Percentiles rank a stretch among this genome's conserved stretches.
phyloP scores from a whole-genome alignment of 2,797 vertebrate species.

The Setipinna tenuifilis region DNA sequence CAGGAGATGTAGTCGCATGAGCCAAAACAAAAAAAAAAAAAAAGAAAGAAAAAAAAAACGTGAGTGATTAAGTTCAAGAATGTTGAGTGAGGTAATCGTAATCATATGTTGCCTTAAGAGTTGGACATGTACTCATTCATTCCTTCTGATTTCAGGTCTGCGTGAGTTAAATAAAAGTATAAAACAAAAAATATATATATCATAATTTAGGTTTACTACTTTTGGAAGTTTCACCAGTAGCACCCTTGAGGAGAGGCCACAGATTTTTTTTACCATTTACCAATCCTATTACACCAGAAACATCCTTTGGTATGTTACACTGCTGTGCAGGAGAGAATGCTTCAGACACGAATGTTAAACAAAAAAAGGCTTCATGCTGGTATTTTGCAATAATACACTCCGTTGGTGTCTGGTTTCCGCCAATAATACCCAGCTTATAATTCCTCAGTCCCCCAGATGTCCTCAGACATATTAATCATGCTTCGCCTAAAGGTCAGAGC shows the following conservation, averaged over 20 bases:
- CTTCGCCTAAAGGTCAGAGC: conserved; percentile 82
- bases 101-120: conserved; percentile 70
- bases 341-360: conserved; percentile 69
- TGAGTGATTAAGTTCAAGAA: conserved; percentile 10
- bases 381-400: conserved; percentile 74
- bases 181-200: background rate
- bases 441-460: conserved; percentile 89
- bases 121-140: conserved; percentile 58
- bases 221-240: background rate
- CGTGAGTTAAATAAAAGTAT: background rate
- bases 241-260: background rate
- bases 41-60: background rate
- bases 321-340: conserved; percentile 28
- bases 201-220: background rate
- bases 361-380: conserved; percentile 72
- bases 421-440: conserved; percentile 83
- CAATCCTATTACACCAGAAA: background rate
- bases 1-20: background rate
- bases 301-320: conserved; percentile 10
- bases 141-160: background rate
- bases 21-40: background rate
- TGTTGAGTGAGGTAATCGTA: conserved; percentile 64
- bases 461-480: conserved; percentile 93
- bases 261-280: background rate
- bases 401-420: conserved; percentile 84